A percentile compares a stretch with the other conserved stretches of the same genome.
Conservation (phyloP, 2,113 vertebrate genomes). For the Oryzias celebensis region DNA sequence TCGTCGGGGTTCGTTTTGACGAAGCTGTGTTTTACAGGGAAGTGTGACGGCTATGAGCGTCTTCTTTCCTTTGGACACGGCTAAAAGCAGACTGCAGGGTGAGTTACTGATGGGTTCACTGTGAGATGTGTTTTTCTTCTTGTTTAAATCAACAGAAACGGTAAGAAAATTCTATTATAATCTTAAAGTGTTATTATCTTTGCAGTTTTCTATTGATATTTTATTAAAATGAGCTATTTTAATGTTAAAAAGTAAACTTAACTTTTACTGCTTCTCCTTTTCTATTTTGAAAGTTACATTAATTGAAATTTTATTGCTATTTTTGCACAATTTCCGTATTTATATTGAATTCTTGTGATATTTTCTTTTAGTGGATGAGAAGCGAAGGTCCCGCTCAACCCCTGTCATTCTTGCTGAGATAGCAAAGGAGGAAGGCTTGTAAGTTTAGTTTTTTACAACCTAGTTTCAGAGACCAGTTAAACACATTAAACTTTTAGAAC, state of each 20-base stretch:
- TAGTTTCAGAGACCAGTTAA: neutral
- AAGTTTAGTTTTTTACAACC: conserved; percentile 38
- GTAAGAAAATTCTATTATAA: too few species aligned
- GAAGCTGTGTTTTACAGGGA: conserved; percentile 59
- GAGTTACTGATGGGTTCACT: conserved; percentile 37
- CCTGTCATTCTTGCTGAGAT: conserved; percentile 80
- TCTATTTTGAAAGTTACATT: too few species aligned
- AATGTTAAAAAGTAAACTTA: too few species aligned
- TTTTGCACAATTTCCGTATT: neutral
- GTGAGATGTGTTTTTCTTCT: neutral
- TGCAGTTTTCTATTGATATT: too few species aligned
- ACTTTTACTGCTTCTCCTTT: too few species aligned
- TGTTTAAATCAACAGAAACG: too few species aligned
- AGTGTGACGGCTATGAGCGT: conserved; percentile 80
- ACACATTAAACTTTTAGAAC: too few species aligned
- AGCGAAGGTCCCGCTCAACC: conserved; percentile 73
- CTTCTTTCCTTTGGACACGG: conserved; percentile 83
- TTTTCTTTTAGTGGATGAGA: conserved; percentile 75
- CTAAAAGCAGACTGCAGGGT: conserved; percentile 83
- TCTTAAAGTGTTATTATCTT: too few species aligned
- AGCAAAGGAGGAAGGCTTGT: conserved; percentile 80
- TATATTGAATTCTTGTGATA: neutral
- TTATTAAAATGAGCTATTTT: too few species aligned
- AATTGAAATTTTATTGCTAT: neutral
- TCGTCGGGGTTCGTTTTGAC: neutral